Evolutionary conservation across 2,797 vertebrate species (phyloP).

Genomic region (Myoxocephalus aenaeus): DNA sequence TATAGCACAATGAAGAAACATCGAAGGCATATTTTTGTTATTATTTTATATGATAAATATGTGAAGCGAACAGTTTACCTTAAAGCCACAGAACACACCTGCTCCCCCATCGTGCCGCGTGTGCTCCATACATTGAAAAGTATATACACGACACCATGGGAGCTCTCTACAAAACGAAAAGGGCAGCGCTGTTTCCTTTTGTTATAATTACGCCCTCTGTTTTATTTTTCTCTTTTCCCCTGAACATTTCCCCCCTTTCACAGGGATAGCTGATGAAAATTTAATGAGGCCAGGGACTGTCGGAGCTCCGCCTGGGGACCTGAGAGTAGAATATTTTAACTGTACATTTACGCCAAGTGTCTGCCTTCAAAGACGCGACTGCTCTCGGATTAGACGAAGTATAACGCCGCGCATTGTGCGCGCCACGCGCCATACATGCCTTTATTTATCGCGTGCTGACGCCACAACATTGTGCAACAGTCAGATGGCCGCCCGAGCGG

Average conservation of each 20-base stretch:
- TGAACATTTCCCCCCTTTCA: slow-evolving; percentile 86
- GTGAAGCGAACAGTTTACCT: slow-evolving; percentile 58
- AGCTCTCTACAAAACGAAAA: slow-evolving; percentile 74
- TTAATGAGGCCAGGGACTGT: slow-evolving; percentile 99
- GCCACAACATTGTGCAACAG: slow-evolving; percentile 51
- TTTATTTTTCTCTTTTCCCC: slow-evolving; percentile 86
- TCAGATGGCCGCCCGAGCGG: slow-evolving; percentile 65
- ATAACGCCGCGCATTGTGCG: slow-evolving; percentile 87
- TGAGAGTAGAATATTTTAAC: slow-evolving; percentile 98
- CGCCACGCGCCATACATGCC: slow-evolving; percentile 72
- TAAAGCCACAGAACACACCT: slow-evolving; percentile 48
- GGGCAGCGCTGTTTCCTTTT: slow-evolving; percentile 85
- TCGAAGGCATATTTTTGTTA: slow-evolving; percentile 26
- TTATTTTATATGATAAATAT: slow-evolving; percentile 32
- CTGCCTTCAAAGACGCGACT: slow-evolving; percentile 96
- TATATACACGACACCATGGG: slow-evolving; percentile 52
- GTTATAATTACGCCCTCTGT: slow-evolving; percentile 88
- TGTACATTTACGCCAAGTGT: slow-evolving; percentile 99
- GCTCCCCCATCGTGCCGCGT: slow-evolving; percentile 17
- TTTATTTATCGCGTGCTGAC: slow-evolving; percentile 76
- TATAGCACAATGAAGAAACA: slow-evolving; percentile 58
- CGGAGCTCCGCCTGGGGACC: slow-evolving; percentile 95
- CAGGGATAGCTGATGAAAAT: slow-evolving; percentile 97
- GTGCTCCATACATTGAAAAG: slow-evolving; percentile 47
- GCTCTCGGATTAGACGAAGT: slow-evolving; percentile 94